Base-by-base conservation (phyloP, 2,888 invertebrate species). In the Melanostoma scalare region DNA sequence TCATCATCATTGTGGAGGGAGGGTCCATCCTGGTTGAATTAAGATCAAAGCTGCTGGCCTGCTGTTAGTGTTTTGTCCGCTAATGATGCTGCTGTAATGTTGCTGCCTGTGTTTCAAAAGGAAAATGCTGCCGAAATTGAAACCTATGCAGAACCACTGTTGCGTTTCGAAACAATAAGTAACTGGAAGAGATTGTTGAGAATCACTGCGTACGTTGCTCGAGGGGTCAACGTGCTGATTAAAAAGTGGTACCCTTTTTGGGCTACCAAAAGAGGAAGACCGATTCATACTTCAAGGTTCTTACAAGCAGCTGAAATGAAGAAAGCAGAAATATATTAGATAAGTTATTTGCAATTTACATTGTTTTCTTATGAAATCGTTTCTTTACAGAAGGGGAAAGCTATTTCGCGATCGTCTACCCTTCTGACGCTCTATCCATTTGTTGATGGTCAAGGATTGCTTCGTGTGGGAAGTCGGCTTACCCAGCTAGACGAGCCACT, bases 261-360 rank as follows among this genome's bases (percentile, higher is more conserved):
- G 48, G 48, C n/a, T n/a, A n/a, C 48, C 48, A 20, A 52, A 31
- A 52, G 52, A 33, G 31, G 52, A 31, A 52, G 52, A 9, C 3
- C 31, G 10, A 53, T 35, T 31, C 35, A 53, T 53, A 36, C 53
- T 4, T 6, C 52, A 35, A 53, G 35, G 36, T 56, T 44, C 56
- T 9, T 68, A 5, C n/a, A 56, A 55, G 68, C 46, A 30, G n/a
- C 8, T 30, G 68, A 55, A 38, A 38, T 67, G 44, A 9, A 67
- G 2, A 31, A 53, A 10, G 67, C 67, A 4, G 67, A 67, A n/a
- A n/a, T n/a, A n/a, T n/a, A n/a, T n/a, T n/a, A n/a, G n/a, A n/a
- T n/a, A n/a, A n/a, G n/a, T n/a, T n/a, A n/a, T n/a, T n/a, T n/a
- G n/a, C n/a, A n/a, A n/a, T n/a, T n/a, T n/a, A n/a, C n/a, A n/a